Conservation (phyloP, 1,140 invertebrate species). For the Drosophila melanogaster region Release_6_plus_ISO1_MT NT_037436.4:17294001-17294500, state of each 20-base stretch:
- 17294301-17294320: slow-evolving; percentile 36
- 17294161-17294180: slow-evolving; percentile 36
- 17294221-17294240: slow-evolving; percentile 45
- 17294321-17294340: background rate
- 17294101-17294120: slow-evolving; percentile 79
- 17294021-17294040: slow-evolving; percentile 40
- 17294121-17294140: slow-evolving; percentile 81
- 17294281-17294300: slow-evolving; percentile 54
- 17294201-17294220: slow-evolving; percentile 32
- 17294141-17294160: slow-evolving; percentile 49
- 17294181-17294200: slow-evolving; percentile 21
- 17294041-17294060: slow-evolving; percentile 54
- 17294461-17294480: slow-evolving; percentile 43
- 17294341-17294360: background rate
- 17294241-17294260: slow-evolving; percentile 73
- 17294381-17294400: background rate
- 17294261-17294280: slow-evolving; percentile 69
- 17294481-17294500: slow-evolving; percentile 40
- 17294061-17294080: slow-evolving; percentile 51
- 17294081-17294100: slow-evolving; percentile 70
- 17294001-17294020: slow-evolving; percentile 42
- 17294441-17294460: slow-evolving; percentile 49
- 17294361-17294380: background rate
- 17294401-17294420: background rate
- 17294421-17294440: slow-evolving; percentile 24